phyloP scores from a whole-genome alignment of 2,113 vertebrate species.

The Xiphorhynchus elegans region DNA sequence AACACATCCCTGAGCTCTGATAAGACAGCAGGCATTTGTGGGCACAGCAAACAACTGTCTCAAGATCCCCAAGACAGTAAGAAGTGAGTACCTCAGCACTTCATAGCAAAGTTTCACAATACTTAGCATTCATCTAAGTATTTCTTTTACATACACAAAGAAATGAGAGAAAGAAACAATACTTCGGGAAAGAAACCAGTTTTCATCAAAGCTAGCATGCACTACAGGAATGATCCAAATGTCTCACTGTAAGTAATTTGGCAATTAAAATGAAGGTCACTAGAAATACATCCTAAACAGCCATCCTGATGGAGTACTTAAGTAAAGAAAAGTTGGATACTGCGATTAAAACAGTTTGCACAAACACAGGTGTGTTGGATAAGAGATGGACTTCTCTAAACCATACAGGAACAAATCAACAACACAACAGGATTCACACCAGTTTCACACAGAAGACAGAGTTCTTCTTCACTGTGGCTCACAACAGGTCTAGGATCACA shows the following conservation, averaged over 20 bases:
- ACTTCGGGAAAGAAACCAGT: background rate
- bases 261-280: background rate
- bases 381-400: background rate
- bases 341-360: constrained; percentile 1
- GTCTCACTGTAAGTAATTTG: background rate
- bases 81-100: background rate
- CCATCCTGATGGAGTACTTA: background rate
- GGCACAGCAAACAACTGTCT: background rate
- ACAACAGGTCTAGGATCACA: background rate
- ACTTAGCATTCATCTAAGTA: background rate
- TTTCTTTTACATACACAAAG: background rate
- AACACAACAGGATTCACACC: background rate
- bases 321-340: background rate
- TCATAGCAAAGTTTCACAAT: background rate
- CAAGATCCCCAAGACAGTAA: background rate
- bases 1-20: background rate
- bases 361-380: background rate
- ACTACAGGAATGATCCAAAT: background rate
- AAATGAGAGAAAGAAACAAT: background rate
- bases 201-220: background rate
- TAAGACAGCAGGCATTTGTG: background rate
- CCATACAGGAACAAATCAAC: background rate
- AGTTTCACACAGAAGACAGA: background rate
- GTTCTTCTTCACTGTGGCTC: background rate
- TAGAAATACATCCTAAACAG: background rate